These are phyloP conservation scores for Acrossocheilus wenchowensis DNA, from an alignment of 2,797 vertebrate species.

Conservation along the genomic window DNA sequence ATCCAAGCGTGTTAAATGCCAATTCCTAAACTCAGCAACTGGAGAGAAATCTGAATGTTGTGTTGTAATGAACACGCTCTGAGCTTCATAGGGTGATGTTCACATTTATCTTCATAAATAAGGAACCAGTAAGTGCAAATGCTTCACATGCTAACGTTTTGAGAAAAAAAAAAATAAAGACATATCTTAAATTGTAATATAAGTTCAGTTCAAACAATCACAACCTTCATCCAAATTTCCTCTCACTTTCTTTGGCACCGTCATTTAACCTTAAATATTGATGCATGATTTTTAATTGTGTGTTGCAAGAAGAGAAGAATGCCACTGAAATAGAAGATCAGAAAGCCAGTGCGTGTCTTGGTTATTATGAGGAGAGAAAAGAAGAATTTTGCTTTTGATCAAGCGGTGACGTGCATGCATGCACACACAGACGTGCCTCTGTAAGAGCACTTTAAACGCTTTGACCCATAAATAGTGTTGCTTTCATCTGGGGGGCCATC, in stretches of 20 bases:
- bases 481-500: constrained; percentile 50
- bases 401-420: constrained; percentile 1
- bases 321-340: constrained; percentile 32
- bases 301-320: not conserved
- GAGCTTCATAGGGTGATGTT: not conserved
- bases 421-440: not conserved
- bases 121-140: not conserved
- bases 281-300: not conserved
- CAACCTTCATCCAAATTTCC: not conserved
- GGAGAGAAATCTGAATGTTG: not conserved
- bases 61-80: not conserved
- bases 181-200: not conserved
- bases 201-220: not conserved
- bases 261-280: constrained; percentile 25
- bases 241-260: not conserved
- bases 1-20: not conserved
- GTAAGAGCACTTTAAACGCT: constrained; percentile 46
- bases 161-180: not conserved
- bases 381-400: constrained; percentile 41
- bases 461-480: constrained; percentile 52
- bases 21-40: not conserved
- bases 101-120: constrained; percentile 10
- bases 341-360: constrained; percentile 12
- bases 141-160: not conserved
- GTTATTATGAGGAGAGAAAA: constrained; percentile 36